Conservation (phyloP, 2,888 invertebrate species). For the Andrena bucephala region DNA sequence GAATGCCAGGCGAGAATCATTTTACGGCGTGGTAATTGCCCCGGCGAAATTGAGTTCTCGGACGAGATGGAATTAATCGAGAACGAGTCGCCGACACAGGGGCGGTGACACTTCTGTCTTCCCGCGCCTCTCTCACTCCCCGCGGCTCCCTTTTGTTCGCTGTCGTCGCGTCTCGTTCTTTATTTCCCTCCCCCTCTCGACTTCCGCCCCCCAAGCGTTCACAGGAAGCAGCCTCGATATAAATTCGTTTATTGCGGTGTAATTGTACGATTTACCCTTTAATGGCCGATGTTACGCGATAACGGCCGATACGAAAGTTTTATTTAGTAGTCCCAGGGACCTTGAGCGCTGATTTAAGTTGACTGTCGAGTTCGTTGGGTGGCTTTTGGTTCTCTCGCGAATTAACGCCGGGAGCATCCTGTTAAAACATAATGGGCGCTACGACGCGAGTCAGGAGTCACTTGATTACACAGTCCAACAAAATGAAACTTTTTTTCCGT, state of each 20-base stretch:
- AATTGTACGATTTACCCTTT: background rate
- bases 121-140: background rate
- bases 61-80: constrained; percentile 66
- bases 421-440: constrained; percentile 16
- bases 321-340: constrained; percentile 5
- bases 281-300: background rate
- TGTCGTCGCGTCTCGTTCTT: background rate
- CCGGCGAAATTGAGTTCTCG: constrained; percentile 74
- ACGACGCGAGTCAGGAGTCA: constrained; percentile 10
- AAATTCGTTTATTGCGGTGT: background rate
- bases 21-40: constrained; percentile 71
- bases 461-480: no score
- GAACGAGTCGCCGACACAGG: constrained; percentile 40
- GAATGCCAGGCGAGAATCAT: constrained; percentile 67
- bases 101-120: constrained; percentile 16
- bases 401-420: constrained; percentile 36
- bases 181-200: background rate
- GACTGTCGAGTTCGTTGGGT: background rate
- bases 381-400: constrained; percentile 8
- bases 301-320: background rate
- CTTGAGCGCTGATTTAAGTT: background rate
- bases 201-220: background rate
- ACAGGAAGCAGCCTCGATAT: background rate
- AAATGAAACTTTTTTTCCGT: no score
- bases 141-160: background rate